A percentile compares a stretch with the other conserved stretches of the same genome.
These are phyloP conservation scores for Phaetusa simplex DNA, from an alignment of 2,113 vertebrate species.

Conservation along the genomic window DNA sequence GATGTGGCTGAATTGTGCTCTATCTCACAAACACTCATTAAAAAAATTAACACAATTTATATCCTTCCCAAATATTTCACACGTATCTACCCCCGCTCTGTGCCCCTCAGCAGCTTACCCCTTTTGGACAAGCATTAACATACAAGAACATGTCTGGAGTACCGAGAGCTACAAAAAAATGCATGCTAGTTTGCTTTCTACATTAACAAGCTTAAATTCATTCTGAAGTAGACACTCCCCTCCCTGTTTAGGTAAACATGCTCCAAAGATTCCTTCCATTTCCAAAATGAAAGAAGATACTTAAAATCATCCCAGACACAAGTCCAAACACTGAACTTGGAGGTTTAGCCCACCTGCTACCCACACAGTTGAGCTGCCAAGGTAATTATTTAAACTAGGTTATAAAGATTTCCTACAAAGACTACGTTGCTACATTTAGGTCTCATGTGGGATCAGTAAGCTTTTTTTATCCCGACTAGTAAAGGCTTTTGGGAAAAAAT, in stretches of 20 bases:
- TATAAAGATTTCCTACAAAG: conserved; percentile 3
- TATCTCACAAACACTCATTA: not conserved
- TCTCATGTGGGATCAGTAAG: not conserved
- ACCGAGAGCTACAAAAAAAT: not conserved
- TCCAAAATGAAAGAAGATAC: conserved; percentile 40
- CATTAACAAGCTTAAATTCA: not conserved
- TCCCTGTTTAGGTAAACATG: conserved; percentile 5
- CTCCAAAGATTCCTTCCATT: conserved; percentile 45
- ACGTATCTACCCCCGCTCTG: not conserved
- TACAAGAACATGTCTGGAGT: not conserved
- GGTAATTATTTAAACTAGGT: conserved; percentile 35
- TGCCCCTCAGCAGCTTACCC: not conserved
- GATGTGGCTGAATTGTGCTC: not conserved
- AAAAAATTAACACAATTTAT: not conserved
- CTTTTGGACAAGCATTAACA: not conserved
- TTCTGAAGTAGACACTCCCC: not conserved
- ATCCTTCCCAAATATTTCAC: not conserved
- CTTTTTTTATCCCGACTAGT: not conserved
- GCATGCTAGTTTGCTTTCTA: not conserved
- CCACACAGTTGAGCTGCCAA: conserved; percentile 17
- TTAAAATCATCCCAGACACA: conserved; percentile 25
- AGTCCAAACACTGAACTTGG: conserved; percentile 11
- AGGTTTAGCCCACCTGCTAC: conserved; percentile 52
- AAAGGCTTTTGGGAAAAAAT: not conserved
- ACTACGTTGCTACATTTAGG: not conserved